Base-by-base conservation (phyloP, 1,140 invertebrate species). In the Lanistes nyassanus region DNA sequence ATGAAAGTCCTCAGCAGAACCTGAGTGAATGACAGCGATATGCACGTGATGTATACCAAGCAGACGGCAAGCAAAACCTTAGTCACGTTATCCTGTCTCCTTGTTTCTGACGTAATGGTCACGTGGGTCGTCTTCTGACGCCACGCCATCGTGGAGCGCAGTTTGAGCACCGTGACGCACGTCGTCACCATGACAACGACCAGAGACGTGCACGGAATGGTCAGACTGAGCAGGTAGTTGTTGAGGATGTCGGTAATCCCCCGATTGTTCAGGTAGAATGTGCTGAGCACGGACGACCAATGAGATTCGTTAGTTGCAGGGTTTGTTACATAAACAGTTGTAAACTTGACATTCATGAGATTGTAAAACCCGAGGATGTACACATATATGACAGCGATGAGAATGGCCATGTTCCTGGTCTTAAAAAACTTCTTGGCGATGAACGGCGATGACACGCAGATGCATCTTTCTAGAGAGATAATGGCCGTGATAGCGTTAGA, bases 181-280 rank as follows among this genome's bases (percentile, higher is more conserved):
- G 68, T 70, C 51, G 68, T 31, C 19, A 70, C 68, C 2, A 70
- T 34, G 19, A 70, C 53, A 29, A 56, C 68, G 16, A 9, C 68
- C 53, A 70, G 68, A 2, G 68, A 56, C 7, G 56, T 6, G 21
- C 68, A 56, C 51, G 68, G 68, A 6, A 70, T 56, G 68, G 68
- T 56, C 26, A 70, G 68, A n/a, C 31, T 70, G 26, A 70, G 68
- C 51, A 70, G 68, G 53, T 70, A 34, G 68, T 70, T 56, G 68
- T 70, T 56, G 26, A 70, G 53, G 68, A 70, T 31, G 53, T 70
- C 68, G 68, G 56, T 70, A 9, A 70, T 34, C n/a, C 23, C 21
- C 13, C 53, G n/a, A 29, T 70, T 31, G 68, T 31, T 42, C 3
- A 23, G 11, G 68, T 70, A 70, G 29, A 70, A 58, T 47, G 26